A percentile compares a stretch with the other conserved stretches of the same genome.
Conservation (phyloP, 2,113 vertebrate species). For the Regulus satrapa region DNA sequence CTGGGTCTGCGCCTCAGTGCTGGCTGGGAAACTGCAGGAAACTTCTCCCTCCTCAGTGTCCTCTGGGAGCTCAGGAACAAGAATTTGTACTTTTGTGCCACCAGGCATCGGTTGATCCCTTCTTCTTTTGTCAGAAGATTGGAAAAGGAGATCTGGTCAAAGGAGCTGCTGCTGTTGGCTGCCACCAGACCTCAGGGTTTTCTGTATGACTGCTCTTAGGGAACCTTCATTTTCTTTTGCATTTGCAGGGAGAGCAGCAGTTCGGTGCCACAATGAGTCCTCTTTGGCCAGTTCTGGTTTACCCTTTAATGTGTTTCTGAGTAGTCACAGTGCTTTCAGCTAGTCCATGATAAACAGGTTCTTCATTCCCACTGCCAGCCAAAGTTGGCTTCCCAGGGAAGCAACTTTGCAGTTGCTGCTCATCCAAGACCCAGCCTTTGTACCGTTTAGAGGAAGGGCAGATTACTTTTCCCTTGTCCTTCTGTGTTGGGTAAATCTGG, state of each 20-base stretch:
- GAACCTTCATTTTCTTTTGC: not conserved
- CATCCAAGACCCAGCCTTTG: not conserved
- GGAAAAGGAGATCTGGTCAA: not conserved
- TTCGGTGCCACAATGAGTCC: too few species aligned
- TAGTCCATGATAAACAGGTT: not conserved
- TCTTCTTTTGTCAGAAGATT: not conserved
- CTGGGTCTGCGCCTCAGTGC: rapidly evolving
- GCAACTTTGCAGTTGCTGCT: not conserved
- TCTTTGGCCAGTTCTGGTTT: not conserved
- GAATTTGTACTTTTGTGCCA: not conserved
- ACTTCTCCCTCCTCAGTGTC: not conserved
- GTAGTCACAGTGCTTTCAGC: not conserved
- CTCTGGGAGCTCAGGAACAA: not conserved
- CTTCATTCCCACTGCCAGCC: not conserved
- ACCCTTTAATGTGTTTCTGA: not conserved
- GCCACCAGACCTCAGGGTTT: not conserved
- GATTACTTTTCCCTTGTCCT: not conserved
- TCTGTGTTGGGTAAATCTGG: not conserved
- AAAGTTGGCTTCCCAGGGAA: not conserved
- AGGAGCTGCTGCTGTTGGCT: not conserved
- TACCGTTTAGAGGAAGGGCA: not conserved
- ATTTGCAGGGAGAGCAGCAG: not conserved
- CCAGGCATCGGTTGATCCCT: not conserved
- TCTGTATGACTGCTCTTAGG: not conserved
- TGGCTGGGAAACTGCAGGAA: not conserved